Conservation (phyloP, 2,888 invertebrate genomes). For the Drosophila helvetica region DNA sequence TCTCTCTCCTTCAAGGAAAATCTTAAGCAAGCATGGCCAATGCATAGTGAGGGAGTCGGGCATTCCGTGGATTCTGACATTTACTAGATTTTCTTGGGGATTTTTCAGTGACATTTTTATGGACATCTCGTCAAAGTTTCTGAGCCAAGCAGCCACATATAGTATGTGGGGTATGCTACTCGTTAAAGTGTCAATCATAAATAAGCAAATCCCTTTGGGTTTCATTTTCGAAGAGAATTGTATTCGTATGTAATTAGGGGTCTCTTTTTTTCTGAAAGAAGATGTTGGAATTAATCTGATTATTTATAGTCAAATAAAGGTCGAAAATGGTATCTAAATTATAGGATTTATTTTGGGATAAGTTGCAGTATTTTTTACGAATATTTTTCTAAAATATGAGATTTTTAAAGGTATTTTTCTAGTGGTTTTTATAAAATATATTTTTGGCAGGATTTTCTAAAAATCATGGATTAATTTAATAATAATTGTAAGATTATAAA, state of each 20-base stretch:
- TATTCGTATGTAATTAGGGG: not conserved
- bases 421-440: no score
- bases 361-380: not conserved
- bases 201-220: slow-evolving; percentile 3
- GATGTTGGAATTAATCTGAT: not conserved
- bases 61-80: slow-evolving; percentile 19
- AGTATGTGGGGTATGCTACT: slow-evolving; percentile 27
- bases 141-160: slow-evolving; percentile 40
- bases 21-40: slow-evolving; percentile 64
- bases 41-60: slow-evolving; percentile 20
- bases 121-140: slow-evolving; percentile 13
- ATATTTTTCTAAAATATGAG: not conserved
- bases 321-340: not conserved
- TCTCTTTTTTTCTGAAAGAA: not conserved
- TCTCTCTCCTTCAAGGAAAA: slow-evolving; percentile 28
- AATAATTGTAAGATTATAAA: no score
- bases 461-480: no score
- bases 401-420: no score
- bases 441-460: no score
- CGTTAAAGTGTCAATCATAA: slow-evolving; percentile 33
- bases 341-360: not conserved
- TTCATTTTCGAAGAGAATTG: not conserved
- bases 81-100: slow-evolving; percentile 38
- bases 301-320: not conserved
- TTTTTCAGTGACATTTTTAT: slow-evolving; percentile 41